Conservation (phyloP, 2,888 invertebrate species). For the Lepidocyrtinus sp. region DNA sequence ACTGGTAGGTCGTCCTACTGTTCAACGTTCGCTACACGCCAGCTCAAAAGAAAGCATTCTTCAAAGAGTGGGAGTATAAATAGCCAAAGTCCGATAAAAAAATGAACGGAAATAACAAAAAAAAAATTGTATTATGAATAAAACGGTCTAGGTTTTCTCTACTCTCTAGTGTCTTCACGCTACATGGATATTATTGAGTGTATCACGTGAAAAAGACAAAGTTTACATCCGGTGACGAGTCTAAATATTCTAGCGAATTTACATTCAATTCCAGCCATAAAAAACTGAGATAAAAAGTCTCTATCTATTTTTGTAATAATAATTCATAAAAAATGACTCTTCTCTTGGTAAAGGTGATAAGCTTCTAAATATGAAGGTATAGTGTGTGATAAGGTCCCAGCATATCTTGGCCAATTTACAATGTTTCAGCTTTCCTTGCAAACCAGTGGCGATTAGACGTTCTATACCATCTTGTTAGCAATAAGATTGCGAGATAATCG, state of each 20-base stretch:
- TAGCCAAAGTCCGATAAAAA: conserved; percentile 31
- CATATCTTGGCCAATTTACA: conserved; percentile 13
- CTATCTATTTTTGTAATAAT: conserved; percentile 9
- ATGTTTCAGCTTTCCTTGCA: neutral
- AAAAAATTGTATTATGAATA: conserved; percentile 21
- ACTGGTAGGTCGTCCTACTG: conserved; percentile 51
- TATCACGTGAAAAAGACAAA: conserved; percentile 32
- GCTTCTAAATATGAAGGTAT: too few relatives aligned
- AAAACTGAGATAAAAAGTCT: neutral
- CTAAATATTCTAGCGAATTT: neutral
- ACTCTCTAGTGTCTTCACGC: neutral
- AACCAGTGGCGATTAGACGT: neutral
- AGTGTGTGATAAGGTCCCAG: neutral
- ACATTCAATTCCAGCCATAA: neutral
- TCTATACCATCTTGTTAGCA: conserved; percentile 9
- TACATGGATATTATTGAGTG: conserved; percentile 9
- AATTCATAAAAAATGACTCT: conserved; percentile 11
- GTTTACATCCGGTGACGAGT: conserved; percentile 28
- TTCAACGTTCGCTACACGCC: too few relatives aligned
- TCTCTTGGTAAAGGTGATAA: neutral
- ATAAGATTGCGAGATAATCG: conserved; percentile 14
- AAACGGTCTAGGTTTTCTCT: conserved; percentile 9
- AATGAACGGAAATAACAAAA: conserved; percentile 7
- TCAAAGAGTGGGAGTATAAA: too few relatives aligned
- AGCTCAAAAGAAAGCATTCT: too few relatives aligned